Evolutionary conservation across 2,113 vertebrate genomes (phyloP), one percentile per base, ranked within the genome.

Genomic region (Leucopsar rothschildi): DNA sequence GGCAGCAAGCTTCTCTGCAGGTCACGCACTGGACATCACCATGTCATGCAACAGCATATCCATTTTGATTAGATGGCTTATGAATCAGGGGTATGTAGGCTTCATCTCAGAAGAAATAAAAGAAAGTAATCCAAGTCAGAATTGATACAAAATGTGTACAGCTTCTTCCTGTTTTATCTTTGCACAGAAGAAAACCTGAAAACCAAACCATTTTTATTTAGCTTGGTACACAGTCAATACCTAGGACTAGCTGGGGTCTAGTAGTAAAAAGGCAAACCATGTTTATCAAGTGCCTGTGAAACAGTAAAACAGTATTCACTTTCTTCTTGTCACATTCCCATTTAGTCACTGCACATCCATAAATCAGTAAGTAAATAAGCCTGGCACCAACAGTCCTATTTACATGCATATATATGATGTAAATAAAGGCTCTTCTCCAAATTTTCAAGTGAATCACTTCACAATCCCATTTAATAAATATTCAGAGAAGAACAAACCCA

Each of bases 391-490:
- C 21, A 47, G 50, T 21, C 23, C 60, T 90, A 75, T 86, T 90
- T 70, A 64, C 25, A 66, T 61, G 35, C 64, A 44, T 59, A 91
- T 28, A 77, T 35, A 56, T 9, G 39, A 66, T 23, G 25, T 92
- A 96, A 88, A 78, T 45, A 81, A 45, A 70, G 71, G 75, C 75
- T 86, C 79, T 90, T 94, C 79, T 92, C 44, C 82, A 90, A 55
- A 77, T 59, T 90, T 90, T 17, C 17, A 45, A 66, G 56, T 56
- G 70, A 86, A 59, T 89, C 55, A 59, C 22, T 82, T 55, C 53
- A 63, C 64, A 88, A 60, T 40, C 84, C 31, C 42, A 78, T 52
- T 82, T 80, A 91, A 73, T 90, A 92, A 90, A 91, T 88, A 82
- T 70, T 82, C 90, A 66, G 72, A 80, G 55, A 73, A 49, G 57